A percentile compares a stretch with the other conserved stretches of the same genome.
Conservation (phyloP, 2,888 invertebrate genomes). For the Aproaerema taeniolella region DNA sequence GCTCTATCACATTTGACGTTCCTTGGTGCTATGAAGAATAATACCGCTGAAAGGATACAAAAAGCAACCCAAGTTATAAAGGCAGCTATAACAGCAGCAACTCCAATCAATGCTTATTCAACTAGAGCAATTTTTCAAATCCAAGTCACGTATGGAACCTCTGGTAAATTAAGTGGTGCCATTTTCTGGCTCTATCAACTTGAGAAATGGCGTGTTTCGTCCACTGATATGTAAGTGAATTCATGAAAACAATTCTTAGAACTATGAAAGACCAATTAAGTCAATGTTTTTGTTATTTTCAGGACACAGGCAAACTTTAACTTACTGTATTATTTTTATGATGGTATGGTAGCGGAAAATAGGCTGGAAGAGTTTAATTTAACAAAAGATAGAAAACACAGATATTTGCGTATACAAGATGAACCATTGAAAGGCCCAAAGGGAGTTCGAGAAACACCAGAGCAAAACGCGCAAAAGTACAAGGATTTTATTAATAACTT, state of each 20-base stretch:
- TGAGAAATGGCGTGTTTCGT: conserved; percentile 92
- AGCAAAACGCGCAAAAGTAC: conserved; percentile 80
- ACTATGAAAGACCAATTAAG: too few relatives aligned
- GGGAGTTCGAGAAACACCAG: conserved; percentile 80
- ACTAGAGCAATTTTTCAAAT: conserved; percentile 89
- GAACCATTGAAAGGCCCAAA: conserved; percentile 74
- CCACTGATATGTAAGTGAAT: conserved; percentile 84
- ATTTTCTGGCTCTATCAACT: conserved; percentile 91
- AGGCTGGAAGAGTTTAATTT: conserved; percentile 82
- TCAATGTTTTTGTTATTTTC: too few relatives aligned
- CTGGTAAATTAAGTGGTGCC: conserved; percentile 93
- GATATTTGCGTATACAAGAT: conserved; percentile 83
- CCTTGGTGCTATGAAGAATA: conserved; percentile 85
- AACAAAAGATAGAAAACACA: conserved; percentile 82
- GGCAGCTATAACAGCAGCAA: conserved; percentile 89
- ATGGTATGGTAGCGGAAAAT: conserved; percentile 84
- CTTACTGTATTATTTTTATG: conserved; percentile 93
- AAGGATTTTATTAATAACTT: conserved; percentile 80
- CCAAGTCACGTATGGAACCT: conserved; percentile 88
- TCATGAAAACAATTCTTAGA: too few relatives aligned
- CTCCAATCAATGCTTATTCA: conserved; percentile 89
- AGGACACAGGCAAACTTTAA: conserved; percentile 94
- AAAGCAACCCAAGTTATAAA: conserved; percentile 85
- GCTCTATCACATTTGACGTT: conserved; percentile 88
- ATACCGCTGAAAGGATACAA: conserved; percentile 80